These are phyloP conservation scores for Pelobates fuscus DNA, from an alignment of 2,113 vertebrate genomes.

Conservation along the genomic window DNA sequence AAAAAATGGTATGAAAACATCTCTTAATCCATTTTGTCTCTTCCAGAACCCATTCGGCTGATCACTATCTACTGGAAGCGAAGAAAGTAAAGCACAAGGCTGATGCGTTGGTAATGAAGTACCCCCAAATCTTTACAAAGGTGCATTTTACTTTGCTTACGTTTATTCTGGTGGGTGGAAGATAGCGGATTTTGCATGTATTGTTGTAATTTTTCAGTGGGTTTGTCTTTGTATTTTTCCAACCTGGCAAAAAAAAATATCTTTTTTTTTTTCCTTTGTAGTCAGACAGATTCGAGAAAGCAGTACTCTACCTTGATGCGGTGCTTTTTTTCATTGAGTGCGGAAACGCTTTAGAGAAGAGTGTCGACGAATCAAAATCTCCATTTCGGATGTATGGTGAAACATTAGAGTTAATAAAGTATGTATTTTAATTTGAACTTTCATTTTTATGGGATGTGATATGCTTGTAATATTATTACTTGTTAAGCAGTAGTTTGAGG, in stretches of 20 bases:
- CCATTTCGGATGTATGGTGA: slow-evolving; percentile 98
- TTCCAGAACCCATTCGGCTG: slow-evolving; percentile 89
- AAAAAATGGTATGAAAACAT: no score
- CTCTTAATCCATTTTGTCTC: background rate
- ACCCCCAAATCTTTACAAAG: background rate
- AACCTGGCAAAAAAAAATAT: background rate
- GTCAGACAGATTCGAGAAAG: slow-evolving; percentile 96
- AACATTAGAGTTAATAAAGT: slow-evolving; percentile 98
- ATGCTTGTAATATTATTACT: no score
- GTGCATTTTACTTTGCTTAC: background rate
- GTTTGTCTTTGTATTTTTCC: no score
- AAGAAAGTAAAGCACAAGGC: slow-evolving; percentile 98
- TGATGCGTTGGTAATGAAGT: slow-evolving; percentile 87
- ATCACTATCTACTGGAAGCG: slow-evolving; percentile 96
- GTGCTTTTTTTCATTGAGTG: slow-evolving; percentile 98
- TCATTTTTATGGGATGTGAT: no score
- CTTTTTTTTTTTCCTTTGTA: slow-evolving; percentile 49
- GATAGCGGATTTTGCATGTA: no score
- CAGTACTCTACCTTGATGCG: slow-evolving; percentile 94
- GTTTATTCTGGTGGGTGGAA: background rate
- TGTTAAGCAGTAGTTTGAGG: no score
- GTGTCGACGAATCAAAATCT: slow-evolving; percentile 95
- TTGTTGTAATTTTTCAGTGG: no score
- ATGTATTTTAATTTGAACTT: slow-evolving; percentile 63
- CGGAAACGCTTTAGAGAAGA: slow-evolving; percentile 95